Evolutionary conservation across 2,113 vertebrate species (phyloP), one percentile per base, ranked within the genome.

Genomic region (Hippocampus guttulatus): DNA sequence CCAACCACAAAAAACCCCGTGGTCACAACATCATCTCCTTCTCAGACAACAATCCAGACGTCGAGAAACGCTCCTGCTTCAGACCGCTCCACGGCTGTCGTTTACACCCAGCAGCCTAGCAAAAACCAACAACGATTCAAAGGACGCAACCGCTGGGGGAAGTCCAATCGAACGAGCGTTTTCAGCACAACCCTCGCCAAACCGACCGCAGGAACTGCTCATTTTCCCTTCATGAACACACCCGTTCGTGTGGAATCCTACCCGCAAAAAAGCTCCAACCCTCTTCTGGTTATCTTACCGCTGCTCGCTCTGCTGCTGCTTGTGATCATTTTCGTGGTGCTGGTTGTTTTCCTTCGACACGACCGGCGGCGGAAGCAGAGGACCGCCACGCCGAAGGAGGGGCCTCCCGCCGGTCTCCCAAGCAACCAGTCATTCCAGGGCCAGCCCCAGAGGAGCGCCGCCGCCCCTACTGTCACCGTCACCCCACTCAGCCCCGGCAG

Each of bases 401-500:
- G 57, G 45, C 27, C 51, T 47, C 51, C 47, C 67, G 40, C 20
- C 1, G 71, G 33, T 70, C 60, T 69, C 43, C 68, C 75, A 27
- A 78, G 72, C 51, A 81, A 72, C n/a, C 77, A 69, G 8, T 75
- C 81, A 40, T 81, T 84, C 75, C 66, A 1, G 4, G 84, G 79
- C 55, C 84, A 85, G 66, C 51, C 85, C 15, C 93, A 95, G 75
- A 84, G 83, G 71, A 94, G 91, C 69, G 21, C 85, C 54, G 73
- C 91, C 0, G 72, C 94, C 67, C 94, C 95, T 23, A 81, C 82
- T 0, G 95, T 97, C 69, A 95, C 89, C 0, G 93, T 96, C 80
- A 98, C 92, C 9, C 93, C 92, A 62, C 84, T 97, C 30, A 84
- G 78, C 54, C 89, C 90, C 75, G 88, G 38, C 5, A 43, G 69